These are phyloP conservation scores for Drosophila pegasa DNA, from an alignment of 2,888 invertebrate genomes.

Conservation along the genomic window DNA sequence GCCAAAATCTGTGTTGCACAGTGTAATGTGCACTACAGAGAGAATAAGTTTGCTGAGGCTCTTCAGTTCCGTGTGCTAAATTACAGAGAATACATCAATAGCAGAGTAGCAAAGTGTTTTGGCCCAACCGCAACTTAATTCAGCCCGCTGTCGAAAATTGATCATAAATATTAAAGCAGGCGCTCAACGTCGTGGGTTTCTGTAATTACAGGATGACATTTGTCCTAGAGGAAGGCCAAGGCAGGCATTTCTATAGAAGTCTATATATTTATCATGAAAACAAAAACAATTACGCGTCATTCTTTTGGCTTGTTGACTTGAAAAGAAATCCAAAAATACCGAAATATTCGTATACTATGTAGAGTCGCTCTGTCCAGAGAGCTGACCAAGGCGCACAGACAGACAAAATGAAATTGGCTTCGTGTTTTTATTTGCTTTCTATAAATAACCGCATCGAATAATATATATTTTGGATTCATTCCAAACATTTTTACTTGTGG, in stretches of 20 bases:
- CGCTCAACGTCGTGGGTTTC: slow-evolving; percentile 25
- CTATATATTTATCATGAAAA: neutral
- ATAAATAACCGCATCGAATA: slow-evolving; percentile 58
- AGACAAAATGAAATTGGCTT: slow-evolving; percentile 31
- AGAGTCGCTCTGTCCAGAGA: slow-evolving; percentile 45
- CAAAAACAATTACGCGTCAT: neutral
- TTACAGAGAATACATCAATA: slow-evolving; percentile 48
- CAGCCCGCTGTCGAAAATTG: slow-evolving; percentile 38
- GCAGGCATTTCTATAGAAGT: neutral
- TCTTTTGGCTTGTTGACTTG: neutral
- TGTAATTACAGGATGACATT: slow-evolving; percentile 49
- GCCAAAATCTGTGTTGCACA: neutral
- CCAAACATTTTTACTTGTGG: slow-evolving; percentile 69
- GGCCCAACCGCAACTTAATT: neutral
- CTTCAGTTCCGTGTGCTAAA: slow-evolving; percentile 13
- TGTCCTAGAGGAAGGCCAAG: slow-evolving; percentile 8
- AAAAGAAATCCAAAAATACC: neutral
- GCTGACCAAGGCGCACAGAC: slow-evolving; percentile 31
- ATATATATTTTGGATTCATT: slow-evolving; percentile 70
- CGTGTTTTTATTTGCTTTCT: slow-evolving; percentile 39
- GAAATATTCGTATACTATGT: slow-evolving; percentile 11
- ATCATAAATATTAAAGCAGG: slow-evolving; percentile 63
- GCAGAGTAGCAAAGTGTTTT: slow-evolving; percentile 4
- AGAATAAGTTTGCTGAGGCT: neutral
- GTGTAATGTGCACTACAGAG: neutral